Evolutionary conservation across 2,797 vertebrate genomes (phyloP).

Genomic region (Uromys caudimaculatus): DNA sequence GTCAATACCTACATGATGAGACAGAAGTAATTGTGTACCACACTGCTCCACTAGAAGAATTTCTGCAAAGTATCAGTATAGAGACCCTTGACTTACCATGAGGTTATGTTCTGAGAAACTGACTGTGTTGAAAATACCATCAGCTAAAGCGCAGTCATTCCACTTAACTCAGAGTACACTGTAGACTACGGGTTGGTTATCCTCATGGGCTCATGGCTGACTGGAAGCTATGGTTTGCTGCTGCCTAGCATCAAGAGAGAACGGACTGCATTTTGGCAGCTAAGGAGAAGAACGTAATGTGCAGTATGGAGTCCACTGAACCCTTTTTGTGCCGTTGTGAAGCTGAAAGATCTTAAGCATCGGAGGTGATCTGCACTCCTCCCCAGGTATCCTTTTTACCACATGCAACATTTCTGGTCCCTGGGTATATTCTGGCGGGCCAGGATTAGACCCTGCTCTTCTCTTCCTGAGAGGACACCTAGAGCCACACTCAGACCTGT

Average conservation of each 20-base stretch:
- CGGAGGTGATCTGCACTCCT: neutral
- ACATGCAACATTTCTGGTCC: neutral
- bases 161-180: neutral
- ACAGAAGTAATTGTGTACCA: neutral
- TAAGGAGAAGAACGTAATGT: neutral
- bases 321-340: neutral
- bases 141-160: neutral
- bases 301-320: neutral
- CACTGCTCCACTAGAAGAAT: conserved; percentile 7
- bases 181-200: neutral
- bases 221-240: neutral
- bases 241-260: neutral
- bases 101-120: neutral
- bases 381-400: neutral
- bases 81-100: neutral
- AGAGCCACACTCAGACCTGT: neutral
- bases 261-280: neutral
- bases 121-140: neutral
- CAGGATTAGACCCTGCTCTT: neutral
- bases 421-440: neutral
- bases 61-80: neutral
- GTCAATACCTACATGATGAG: neutral
- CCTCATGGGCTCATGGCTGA: neutral
- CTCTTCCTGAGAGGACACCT: neutral
- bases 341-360: neutral